A percentile compares a stretch with the other conserved stretches of the same genome.
Evolutionary conservation across 1,140 invertebrate species (phyloP).

Genomic region (Drosophila pallidifrons): DNA sequence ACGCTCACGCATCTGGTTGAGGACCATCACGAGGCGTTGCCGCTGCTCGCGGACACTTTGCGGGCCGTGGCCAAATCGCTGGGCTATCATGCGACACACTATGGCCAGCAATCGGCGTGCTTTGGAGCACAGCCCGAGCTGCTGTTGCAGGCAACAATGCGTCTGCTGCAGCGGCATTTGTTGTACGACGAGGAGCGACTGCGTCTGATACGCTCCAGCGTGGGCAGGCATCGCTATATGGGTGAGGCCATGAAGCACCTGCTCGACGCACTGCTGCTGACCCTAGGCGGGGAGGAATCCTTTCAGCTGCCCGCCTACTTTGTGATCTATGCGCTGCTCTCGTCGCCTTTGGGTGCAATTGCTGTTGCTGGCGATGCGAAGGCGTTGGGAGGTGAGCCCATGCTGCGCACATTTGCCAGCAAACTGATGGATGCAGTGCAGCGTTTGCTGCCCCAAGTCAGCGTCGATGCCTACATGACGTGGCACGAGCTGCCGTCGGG

Average conservation of each 20-base stretch:
- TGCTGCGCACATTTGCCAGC: neutral
- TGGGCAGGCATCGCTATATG: constrained; percentile 36
- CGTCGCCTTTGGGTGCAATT: neutral
- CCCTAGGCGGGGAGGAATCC: neutral
- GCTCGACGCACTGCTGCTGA: constrained; percentile 4
- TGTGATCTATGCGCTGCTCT: constrained; percentile 11
- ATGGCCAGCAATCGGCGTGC: too few species aligned
- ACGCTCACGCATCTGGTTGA: constrained; percentile 7
- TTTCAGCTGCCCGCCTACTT: constrained; percentile 22
- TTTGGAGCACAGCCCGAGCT: neutral
- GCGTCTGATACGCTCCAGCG: neutral
- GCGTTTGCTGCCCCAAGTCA: constrained; percentile 54
- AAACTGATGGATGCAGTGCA: constrained; percentile 65
- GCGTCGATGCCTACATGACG: constrained; percentile 63
- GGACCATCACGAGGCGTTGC: constrained; percentile 8
- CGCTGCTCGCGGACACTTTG: constrained; percentile 4
- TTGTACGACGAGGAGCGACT: constrained; percentile 31
- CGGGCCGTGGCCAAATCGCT: constrained; percentile 26
- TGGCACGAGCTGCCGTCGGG: constrained; percentile 65
- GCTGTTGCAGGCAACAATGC: neutral
- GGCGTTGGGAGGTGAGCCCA: neutral
- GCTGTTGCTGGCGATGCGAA: too few species aligned
- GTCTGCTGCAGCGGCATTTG: constrained; percentile 48
- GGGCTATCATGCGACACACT: neutral
- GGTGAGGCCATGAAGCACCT: constrained; percentile 40